phyloP scores from a whole-genome alignment of 2,888 invertebrate genomes.

The Limnephilus lunatus region DNA sequence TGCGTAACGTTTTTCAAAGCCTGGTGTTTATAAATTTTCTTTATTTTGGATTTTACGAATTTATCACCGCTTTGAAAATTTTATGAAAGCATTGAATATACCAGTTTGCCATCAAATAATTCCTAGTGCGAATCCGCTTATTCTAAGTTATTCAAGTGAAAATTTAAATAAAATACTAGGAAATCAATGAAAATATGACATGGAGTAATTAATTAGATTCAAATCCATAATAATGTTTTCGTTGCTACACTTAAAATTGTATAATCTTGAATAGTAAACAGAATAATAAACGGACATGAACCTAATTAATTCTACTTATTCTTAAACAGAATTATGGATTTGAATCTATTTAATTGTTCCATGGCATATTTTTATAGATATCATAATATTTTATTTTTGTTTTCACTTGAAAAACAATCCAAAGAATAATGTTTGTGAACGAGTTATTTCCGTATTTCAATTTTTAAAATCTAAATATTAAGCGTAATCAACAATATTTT shows the following conservation, averaged over 20 bases:
- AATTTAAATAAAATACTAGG: too few species aligned
- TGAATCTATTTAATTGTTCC: neutral
- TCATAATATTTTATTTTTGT: neutral
- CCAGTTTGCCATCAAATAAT: neutral
- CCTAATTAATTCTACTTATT: neutral
- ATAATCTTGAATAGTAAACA: too few species aligned
- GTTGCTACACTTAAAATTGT: too few species aligned
- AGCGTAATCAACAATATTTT: neutral
- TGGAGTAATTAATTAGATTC: too few species aligned
- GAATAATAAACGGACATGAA: too few species aligned
- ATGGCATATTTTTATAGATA: neutral
- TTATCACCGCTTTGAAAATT: neutral
- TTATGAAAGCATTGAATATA: neutral
- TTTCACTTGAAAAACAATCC: neutral
- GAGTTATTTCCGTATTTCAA: neutral
- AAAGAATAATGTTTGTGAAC: too few species aligned
- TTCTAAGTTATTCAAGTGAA: too few species aligned
- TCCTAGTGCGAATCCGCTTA: neutral
- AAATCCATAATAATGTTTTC: too few species aligned
- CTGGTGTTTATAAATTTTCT: neutral
- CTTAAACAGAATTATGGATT: neutral
- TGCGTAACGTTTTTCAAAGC: neutral
- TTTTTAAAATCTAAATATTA: neutral
- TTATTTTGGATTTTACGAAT: neutral
- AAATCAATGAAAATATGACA: too few species aligned